Base-by-base conservation (phyloP, 2,888 invertebrate genomes). In the Malachius bipustulatus region DNA sequence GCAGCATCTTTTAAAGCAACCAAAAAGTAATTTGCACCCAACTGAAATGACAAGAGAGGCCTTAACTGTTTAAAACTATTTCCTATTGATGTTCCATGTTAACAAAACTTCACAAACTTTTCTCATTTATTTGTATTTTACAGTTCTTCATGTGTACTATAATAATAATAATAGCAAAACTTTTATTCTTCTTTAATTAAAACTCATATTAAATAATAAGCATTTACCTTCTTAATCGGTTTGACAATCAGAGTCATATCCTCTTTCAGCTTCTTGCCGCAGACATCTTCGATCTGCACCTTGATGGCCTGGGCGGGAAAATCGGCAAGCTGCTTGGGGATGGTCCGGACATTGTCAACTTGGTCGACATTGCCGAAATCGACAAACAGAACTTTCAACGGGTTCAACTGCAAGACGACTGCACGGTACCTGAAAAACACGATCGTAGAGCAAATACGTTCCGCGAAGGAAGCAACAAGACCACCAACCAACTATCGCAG, bases 291-390 rank as follows among this genome's bases (percentile, higher is more conserved):
- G n/a, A 19, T 8, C n/a, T 19, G 24, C 24, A 53, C 31, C 30
- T 46, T 41, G 4, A 47, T 38, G 4, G 52, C 51, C 26, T 49
- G 39, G 1, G 44, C 45, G 4, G 54, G 52, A 16, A 45, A 39
- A 16, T 41, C 39, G 16, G 27, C 33, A 10, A 52, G 34, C 8
- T 44, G 37, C 6, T 43, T 31, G 24, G 54, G 45, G 10, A 47
- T 35, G 14, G 38, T 34, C 32, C 47, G 43, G 6, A 53, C 34
- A 9, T 38, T 28, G 9, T 39, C 36, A 3, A 45, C 45, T 9
- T 42, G 26, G 16, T 35, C 40, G n/a, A 31, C 44, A 39, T 55
- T 55, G 3, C 57, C 57, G 40, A 48, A 56, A 39, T 57, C 57
- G 2, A 57, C 35, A 26, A 51, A 52, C 11, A 45, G 42, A 2